Evolutionary conservation across 2,888 invertebrate species (phyloP).

Genomic region (Cheiracanthium punctorium): DNA sequence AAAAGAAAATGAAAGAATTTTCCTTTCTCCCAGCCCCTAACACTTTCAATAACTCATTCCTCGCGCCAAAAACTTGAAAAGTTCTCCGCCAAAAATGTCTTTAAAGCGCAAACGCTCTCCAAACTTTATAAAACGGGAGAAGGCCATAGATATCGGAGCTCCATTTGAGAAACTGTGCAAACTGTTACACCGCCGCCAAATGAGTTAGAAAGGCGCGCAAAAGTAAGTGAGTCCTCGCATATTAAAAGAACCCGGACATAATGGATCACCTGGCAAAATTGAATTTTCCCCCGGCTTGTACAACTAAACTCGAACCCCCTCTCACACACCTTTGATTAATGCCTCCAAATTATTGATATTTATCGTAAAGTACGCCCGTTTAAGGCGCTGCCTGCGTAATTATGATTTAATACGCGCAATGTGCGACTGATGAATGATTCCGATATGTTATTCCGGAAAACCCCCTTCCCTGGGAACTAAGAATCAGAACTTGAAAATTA

Average conservation of each 20-base stretch:
- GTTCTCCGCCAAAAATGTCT: conserved; percentile 35
- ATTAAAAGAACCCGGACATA: conserved; percentile 58
- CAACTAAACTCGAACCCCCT: conserved; percentile 41
- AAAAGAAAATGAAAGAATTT: neutral
- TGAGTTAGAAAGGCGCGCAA: conserved; percentile 58
- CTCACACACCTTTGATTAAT: conserved; percentile 61
- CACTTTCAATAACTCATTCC: conserved; percentile 53
- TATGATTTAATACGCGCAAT: conserved; percentile 69
- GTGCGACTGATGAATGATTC: conserved; percentile 54
- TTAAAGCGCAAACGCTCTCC: conserved; percentile 45
- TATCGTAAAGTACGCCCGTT: conserved; percentile 67
- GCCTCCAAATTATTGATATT: conserved; percentile 67
- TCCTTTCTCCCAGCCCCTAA: neutral
- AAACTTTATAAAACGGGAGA: conserved; percentile 63
- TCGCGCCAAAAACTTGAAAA: neutral
- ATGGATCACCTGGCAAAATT: conserved; percentile 70
- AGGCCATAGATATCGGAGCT: conserved; percentile 45
- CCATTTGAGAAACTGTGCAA: conserved; percentile 6
- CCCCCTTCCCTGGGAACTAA: conserved; percentile 29
- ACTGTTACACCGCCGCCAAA: conserved; percentile 28
- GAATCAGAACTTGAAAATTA: conserved; percentile 65
- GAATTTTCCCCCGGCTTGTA: conserved; percentile 35
- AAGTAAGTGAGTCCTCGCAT: conserved; percentile 26
- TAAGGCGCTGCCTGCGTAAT: conserved; percentile 63
- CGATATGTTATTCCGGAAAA: conserved; percentile 52